Evolutionary conservation across 2,888 invertebrate genomes (phyloP).

Genomic region (Drosophila emarginata): DNA sequence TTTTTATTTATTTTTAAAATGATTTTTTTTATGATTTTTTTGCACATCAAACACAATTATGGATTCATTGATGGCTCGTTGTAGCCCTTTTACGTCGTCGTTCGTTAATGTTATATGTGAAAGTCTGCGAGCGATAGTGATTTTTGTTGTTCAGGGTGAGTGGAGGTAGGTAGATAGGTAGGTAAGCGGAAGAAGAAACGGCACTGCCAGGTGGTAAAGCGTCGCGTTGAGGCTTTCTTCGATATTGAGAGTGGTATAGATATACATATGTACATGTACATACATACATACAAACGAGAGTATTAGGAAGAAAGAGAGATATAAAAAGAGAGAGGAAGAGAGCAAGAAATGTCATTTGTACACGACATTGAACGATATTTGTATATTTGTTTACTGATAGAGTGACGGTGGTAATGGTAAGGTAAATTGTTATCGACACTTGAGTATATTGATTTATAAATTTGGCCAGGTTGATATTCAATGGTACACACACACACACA

Average conservation of each 20-base stretch:
- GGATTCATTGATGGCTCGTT: constrained; percentile 27
- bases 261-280: neutral
- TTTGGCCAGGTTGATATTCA: constrained; percentile 21
- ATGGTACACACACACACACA: neutral
- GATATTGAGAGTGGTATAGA: constrained; percentile 6
- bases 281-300: too few species aligned
- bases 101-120: constrained; percentile 36
- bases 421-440: constrained; percentile 51
- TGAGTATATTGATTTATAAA: constrained; percentile 48
- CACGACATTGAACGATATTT: constrained; percentile 59
- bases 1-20: constrained; percentile 10
- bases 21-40: constrained; percentile 31
- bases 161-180: constrained; percentile 5
- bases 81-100: constrained; percentile 21
- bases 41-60: constrained; percentile 45
- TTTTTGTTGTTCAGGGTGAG: constrained; percentile 7
- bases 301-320: neutral
- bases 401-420: constrained; percentile 59
- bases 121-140: constrained; percentile 47
- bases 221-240: constrained; percentile 29
- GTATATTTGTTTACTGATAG: constrained; percentile 22
- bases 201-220: constrained; percentile 26
- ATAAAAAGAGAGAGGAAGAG: constrained; percentile 4
- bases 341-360: constrained; percentile 22
- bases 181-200: constrained; percentile 14